Percentiles rank a stretch among this genome's conserved stretches.
These are phyloP conservation scores for Ennomos erosarius DNA, from an alignment of 2,888 invertebrate genomes.

Conservation along the genomic window DNA sequence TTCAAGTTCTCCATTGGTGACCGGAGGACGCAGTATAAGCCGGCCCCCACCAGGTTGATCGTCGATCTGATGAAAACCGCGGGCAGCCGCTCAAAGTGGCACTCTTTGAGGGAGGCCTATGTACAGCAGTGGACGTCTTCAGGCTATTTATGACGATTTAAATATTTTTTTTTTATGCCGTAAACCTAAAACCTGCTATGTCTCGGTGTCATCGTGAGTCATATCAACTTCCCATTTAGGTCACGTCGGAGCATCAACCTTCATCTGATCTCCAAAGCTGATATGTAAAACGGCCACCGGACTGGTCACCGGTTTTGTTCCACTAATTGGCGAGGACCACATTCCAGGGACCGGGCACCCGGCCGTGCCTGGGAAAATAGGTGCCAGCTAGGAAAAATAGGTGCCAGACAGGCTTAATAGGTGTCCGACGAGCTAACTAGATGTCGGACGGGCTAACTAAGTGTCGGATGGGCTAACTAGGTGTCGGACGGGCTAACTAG, in stretches of 20 bases:
- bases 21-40: too few relatives aligned
- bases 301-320: conserved; percentile 52
- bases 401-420: conserved; percentile 6
- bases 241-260: conserved; percentile 30
- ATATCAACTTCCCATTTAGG: conserved; percentile 18
- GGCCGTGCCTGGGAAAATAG: conserved; percentile 25
- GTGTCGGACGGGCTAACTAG: conserved; percentile 23
- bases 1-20: too few relatives aligned
- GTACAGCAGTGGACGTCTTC: too few relatives aligned
- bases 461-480: too few relatives aligned
- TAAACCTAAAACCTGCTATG: background rate
- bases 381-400: conserved; percentile 29
- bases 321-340: conserved; percentile 64
- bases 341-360: conserved; percentile 48
- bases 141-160: too few relatives aligned
- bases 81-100: too few relatives aligned
- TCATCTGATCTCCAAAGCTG: conserved; percentile 30
- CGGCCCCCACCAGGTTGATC: too few relatives aligned
- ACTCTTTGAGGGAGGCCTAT: too few relatives aligned
- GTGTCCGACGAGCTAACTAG: too few relatives aligned
- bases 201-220: conserved; percentile 9
- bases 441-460: too few relatives aligned
- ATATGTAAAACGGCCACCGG: conserved; percentile 43
- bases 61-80: too few relatives aligned
- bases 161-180: too few relatives aligned